These are phyloP conservation scores for Lasioglossum oenotherae DNA, from an alignment of 2,888 invertebrate species.

Conservation along the genomic window DNA sequence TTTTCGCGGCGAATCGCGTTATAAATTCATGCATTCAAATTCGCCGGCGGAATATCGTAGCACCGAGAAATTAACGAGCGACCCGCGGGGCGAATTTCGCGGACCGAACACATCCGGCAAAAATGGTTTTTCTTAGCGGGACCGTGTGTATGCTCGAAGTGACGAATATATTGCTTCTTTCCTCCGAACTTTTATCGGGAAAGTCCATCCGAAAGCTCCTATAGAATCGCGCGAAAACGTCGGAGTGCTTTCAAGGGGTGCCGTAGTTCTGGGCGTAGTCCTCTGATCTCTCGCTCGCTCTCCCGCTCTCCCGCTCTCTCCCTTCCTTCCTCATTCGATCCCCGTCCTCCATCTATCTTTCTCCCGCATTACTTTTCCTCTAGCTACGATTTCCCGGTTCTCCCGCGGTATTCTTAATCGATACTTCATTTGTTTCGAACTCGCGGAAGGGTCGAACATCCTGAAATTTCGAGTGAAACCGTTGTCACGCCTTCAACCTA, in stretches of 20 bases:
- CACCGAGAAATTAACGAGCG: conserved; percentile 3
- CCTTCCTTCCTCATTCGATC: not conserved
- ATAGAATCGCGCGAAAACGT: conserved; percentile 69
- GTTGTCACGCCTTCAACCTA: not conserved
- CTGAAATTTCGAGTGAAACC: conserved; percentile 2
- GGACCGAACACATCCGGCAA: conserved; percentile 52
- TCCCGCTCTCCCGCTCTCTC: conserved; percentile 23
- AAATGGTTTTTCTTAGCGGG: conserved; percentile 48
- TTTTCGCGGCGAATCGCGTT: not conserved
- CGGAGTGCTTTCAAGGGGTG: conserved; percentile 71
- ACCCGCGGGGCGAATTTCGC: conserved; percentile 34
- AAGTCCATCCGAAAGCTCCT: conserved; percentile 72
- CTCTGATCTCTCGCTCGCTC: conserved; percentile 51
- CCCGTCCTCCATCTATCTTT: not conserved
- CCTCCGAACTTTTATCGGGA: conserved; percentile 64
- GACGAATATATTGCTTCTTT: conserved; percentile 74
- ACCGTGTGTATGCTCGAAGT: conserved; percentile 45
- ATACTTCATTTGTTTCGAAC: conserved; percentile 10
- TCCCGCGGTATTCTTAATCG: conserved; percentile 10
- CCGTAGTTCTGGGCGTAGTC: conserved; percentile 70
- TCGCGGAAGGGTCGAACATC: not conserved
- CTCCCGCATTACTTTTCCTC: conserved; percentile 10
- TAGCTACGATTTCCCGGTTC: not conserved
- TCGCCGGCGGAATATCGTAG: conserved; percentile 1
- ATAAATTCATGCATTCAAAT: not conserved